phyloP scores from a whole-genome alignment of 2,797 vertebrate species.

The Gymnoscopelus braueri region DNA sequence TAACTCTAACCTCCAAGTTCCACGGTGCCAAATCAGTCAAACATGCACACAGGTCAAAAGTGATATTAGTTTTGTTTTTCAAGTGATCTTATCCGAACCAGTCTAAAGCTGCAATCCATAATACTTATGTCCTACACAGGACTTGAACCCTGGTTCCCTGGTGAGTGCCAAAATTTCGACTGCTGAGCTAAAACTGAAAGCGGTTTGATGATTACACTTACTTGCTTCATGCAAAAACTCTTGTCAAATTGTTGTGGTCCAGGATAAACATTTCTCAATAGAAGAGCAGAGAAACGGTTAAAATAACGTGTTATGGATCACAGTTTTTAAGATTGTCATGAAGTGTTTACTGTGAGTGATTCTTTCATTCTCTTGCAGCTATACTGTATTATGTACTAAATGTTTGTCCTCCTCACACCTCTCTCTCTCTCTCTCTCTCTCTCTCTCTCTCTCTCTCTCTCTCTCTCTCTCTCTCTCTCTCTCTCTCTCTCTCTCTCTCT shows the following conservation, averaged over 20 bases:
- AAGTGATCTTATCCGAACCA: not conserved
- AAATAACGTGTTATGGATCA: no score
- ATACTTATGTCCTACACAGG: not conserved
- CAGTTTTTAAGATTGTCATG: not conserved
- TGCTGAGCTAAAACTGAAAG: no score
- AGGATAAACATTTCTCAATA: no score
- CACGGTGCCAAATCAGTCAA: slow-evolving; percentile 88
- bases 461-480: not conserved
- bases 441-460: not conserved
- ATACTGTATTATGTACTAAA: no score
- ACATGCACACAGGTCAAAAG: slow-evolving; percentile 88
- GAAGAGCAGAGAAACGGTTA: no score
- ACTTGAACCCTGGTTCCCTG: not conserved
- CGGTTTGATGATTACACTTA: no score
- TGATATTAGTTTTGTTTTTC: not conserved
- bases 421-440: not conserved
- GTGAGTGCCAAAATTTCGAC: not conserved
- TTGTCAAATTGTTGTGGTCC: no score
- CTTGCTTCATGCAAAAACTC: no score
- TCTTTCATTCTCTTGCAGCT: not conserved
- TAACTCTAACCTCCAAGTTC: slow-evolving; percentile 88
- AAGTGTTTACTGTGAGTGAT: not conserved
- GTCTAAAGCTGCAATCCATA: not conserved
- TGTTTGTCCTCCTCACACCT: not conserved
- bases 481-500: not conserved